Evolutionary conservation across 2,113 vertebrate species (phyloP).

Genomic region (Motacilla tschutschensis): DNA sequence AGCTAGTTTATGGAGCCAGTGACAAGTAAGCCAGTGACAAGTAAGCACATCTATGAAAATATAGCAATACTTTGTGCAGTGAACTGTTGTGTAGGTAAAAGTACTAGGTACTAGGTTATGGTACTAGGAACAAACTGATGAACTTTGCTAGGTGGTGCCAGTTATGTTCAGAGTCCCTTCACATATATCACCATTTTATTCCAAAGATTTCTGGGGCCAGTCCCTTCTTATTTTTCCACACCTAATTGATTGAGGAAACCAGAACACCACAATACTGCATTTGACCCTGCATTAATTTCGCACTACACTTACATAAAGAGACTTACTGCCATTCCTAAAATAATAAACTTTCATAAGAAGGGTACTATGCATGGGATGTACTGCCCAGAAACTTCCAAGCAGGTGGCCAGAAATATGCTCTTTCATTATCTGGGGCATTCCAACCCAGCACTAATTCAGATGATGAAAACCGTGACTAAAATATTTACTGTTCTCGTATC

Average conservation of each 20-base stretch:
- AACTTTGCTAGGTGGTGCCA: background rate
- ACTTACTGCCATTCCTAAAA: background rate
- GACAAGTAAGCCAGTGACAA: background rate
- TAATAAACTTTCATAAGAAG: background rate
- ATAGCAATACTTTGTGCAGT: background rate
- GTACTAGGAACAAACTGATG: background rate
- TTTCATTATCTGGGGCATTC: background rate
- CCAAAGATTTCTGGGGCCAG: background rate
- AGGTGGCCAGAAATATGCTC: background rate
- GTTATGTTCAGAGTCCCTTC: background rate
- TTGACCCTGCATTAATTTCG: background rate
- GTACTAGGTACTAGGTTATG: background rate
- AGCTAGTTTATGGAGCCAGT: background rate
- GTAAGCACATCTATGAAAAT: background rate
- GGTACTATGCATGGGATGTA: background rate
- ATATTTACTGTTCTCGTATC: background rate
- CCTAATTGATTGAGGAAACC: background rate
- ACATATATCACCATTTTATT: background rate
- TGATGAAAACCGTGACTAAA: background rate
- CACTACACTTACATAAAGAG: background rate
- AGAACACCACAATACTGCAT: background rate
- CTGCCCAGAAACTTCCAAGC: background rate
- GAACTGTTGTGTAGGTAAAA: background rate
- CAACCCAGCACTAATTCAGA: background rate
- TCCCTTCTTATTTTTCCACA: background rate